Base-by-base conservation (phyloP, 2,888 invertebrate species). In the Mesochorus sp. region DNA sequence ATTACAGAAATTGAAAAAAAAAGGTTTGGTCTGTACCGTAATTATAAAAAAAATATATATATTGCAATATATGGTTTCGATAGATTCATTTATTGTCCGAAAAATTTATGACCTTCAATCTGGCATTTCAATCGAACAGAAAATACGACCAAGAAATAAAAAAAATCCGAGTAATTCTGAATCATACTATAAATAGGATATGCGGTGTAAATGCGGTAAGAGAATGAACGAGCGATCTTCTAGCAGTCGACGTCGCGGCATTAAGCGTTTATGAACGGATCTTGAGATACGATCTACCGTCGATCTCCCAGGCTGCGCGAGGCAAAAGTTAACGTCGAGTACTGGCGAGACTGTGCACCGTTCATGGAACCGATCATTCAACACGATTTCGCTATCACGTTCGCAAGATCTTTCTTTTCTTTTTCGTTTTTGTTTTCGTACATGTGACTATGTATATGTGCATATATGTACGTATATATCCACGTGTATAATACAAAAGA, bases 251-350 rank as follows among this genome's bases (percentile, higher is more conserved):
- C 75, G 68, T 44, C 26, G 70, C 68, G 55, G 71, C 77, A 77
- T 77, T 77, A 77, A 77, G 77, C 77, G 77, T 77, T 77, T 72
- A 72, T 72, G 77, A 72, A 77, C 77, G 72, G 62, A 72, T 67
- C 77, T 67, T 47, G 62, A 42, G 72, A 77, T 77, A 72, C 47
- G 67, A 77, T 77, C 77, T 61, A 72, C 53, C 59, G 61, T 61
- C 72, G 67, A 76, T 72, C 76, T 66, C 26, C 53, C 71, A n/a
- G n/a, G n/a, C 42, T 34, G 53, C 57, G 68, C 62, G 66, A 59
- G 51, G 19, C n/a, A n/a, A 39, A 49, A 57, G 62, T 44, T 62
- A 47, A 64, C 39, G 62, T 39, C 59, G 59, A 66, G 62, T 67
- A 49, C 44, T 62, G 42, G 21, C 19, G 55, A 66, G 75, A 68